Evolutionary conservation across 2,888 invertebrate genomes (phyloP), one percentile per base, ranked within the genome.

Genomic region (Cybosia mesomella): DNA sequence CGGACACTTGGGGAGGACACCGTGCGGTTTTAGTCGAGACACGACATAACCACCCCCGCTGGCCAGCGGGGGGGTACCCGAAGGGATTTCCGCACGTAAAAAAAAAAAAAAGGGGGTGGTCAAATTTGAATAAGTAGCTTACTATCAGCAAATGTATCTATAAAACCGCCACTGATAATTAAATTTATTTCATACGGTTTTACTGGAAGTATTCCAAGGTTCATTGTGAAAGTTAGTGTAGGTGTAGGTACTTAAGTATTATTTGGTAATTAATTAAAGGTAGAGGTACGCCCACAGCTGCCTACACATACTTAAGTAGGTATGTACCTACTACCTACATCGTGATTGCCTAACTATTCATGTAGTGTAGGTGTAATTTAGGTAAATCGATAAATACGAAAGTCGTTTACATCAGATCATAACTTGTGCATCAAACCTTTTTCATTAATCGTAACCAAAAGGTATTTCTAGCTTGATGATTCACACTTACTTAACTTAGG

Each of bases 171-270:
- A 79, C 21, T 21, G 21, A 69, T 18, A 28, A 49, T 53, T 0
- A 59, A 53, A n/a, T 49, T 34, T 18, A 53, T 18, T 60, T 59
- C 8, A 18, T 10, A 24, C 18, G 39, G 7, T 32, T 24, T 64
- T 59, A 61, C 24, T 60, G 58, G 13, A 76, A 71, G 71, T 57
- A 62, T 62, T 71, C 65, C 82, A 81, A 81, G 80, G 80, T 71
- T 39, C 13, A 69, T 76, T 71, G 72, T 60, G 82, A 82, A 81
- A 81, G 80, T 82, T n/a, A 32, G 10, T 54, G 77, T 76, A 59
- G 77, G 76, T 62, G 77, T 74, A n/a, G n/a, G n/a, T n/a, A 58
- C 64, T 70, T 67, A 72, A 53, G 49, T 62, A 18, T 54, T 62
- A 32, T 32, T 65, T 28, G n/a, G 32, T 58, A 22, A 61, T 39